Evolutionary conservation across 2,888 invertebrate species (phyloP), one percentile per base, ranked within the genome.

Genomic region (Hypolimnas misippus): DNA sequence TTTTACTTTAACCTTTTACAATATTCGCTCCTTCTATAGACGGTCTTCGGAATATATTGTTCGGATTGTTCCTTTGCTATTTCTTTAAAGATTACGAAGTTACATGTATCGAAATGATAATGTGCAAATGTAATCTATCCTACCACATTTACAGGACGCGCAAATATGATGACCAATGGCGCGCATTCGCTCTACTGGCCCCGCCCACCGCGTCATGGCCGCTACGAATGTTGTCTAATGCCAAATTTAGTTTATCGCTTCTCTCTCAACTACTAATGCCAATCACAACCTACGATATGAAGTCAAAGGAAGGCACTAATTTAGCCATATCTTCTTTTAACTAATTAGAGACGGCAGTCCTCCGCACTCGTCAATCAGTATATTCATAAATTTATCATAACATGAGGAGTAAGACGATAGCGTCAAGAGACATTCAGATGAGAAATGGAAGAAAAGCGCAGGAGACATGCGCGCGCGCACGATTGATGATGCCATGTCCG

Each of bases 201-300:
- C 84, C 90, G 87, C 89, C 90, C 76, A 82, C 77, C 83, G 76
- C 82, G 88, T 77, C 82, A 90, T 91, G 90, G 88, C 89, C 82
- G 89, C 86, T 81, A 73, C 78, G 74, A 80, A 82, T 80, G 78
- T 82, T 75, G 77, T 72, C 79, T 86, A 85, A 84, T 79, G 83
- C 87, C 90, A 89, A 87, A 89, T 87, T 89, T 87, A 87, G 86
- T 84, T 78, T 78, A 68, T 68, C 66, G 57, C 58, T 57, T 64
- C 63, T 62, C 63, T 63, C 55, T 54, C 51, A 51, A 54, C 17
- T 25, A 52, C 53, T 16, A 54, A 29, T 35, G 53, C 17, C 60
- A 53, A 46, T 29, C 49, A 49, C 25, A 49, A 49, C 14, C 14
- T 49, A 49, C 19, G 19, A 10, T 46, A 42, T 17, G 8, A 19